Conservation (phyloP, 2,113 vertebrate species). For the Platysternon megacephalum region DNA sequence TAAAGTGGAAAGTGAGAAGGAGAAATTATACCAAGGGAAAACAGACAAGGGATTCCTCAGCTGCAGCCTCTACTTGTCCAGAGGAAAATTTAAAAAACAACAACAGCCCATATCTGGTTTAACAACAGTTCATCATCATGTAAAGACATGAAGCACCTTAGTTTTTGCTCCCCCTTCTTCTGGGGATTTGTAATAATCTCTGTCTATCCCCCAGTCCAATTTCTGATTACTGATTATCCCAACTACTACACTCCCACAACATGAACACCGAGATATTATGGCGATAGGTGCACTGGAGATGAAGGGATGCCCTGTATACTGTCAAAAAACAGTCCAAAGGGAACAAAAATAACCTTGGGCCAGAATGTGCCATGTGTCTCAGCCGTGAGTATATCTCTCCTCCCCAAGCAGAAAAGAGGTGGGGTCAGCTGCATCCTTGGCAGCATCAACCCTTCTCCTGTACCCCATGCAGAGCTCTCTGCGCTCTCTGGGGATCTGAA, state of each 20-base stretch:
- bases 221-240: conserved; percentile 29
- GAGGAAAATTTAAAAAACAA: conserved; percentile 42
- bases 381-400: not conserved
- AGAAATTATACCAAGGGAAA: not conserved
- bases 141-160: not conserved
- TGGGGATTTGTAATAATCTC: conserved; percentile 18
- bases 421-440: not conserved
- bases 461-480: not conserved
- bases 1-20: not conserved
- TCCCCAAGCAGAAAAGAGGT: fast-evolving
- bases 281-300: not conserved
- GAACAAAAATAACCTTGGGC: not conserved
- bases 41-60: not conserved
- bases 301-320: not conserved
- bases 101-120: conserved; percentile 15
- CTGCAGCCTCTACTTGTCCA: conserved; percentile 38
- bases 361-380: not conserved
- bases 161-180: not conserved
- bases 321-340: not conserved
- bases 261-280: not conserved
- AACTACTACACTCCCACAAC: not conserved
- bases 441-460: not conserved
- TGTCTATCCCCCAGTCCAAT: conserved; percentile 5
- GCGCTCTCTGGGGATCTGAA: too few relatives aligned
- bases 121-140: conserved; percentile 5